Evolutionary conservation across 2,888 invertebrate species (phyloP).

Genomic region (Apodemia hepburni): DNA sequence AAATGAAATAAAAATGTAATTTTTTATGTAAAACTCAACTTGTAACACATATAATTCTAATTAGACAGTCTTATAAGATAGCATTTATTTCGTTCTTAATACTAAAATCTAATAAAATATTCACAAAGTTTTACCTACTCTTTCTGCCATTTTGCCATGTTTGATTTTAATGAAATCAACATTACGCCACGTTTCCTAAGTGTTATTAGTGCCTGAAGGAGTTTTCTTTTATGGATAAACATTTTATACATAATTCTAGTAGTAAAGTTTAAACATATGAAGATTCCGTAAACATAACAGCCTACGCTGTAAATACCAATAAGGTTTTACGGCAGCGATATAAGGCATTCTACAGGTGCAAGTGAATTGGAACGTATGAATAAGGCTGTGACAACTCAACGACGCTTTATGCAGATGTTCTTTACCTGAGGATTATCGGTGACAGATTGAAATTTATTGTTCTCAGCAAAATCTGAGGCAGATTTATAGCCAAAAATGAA

Average conservation of each 20-base stretch:
- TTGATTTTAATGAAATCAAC: background rate
- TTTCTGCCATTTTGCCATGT: background rate
- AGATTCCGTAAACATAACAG: conserved; percentile 26
- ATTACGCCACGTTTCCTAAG: background rate
- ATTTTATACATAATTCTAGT: conserved; percentile 21
- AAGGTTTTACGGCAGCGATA: background rate
- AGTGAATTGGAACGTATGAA: conserved; percentile 29
- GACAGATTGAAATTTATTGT: conserved; percentile 31
- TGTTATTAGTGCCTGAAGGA: conserved; percentile 6
- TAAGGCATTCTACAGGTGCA: conserved; percentile 33
- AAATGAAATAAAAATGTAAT: no score
- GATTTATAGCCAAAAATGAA: conserved; percentile 22
- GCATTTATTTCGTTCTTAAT: no score
- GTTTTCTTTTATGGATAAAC: conserved; percentile 27
- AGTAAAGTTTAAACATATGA: conserved; percentile 26
- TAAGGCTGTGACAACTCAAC: conserved; percentile 24
- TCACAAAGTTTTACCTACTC: background rate
- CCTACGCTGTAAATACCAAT: conserved; percentile 8
- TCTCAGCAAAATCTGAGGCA: conserved; percentile 24
- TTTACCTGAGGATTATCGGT: conserved; percentile 27
- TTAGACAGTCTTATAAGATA: no score
- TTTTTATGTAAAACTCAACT: no score
- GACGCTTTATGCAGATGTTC: conserved; percentile 28
- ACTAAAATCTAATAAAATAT: no score
- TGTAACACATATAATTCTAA: no score